phyloP scores from a whole-genome alignment of 2,797 vertebrate species.

The Typhlichthys subterraneus region DNA sequence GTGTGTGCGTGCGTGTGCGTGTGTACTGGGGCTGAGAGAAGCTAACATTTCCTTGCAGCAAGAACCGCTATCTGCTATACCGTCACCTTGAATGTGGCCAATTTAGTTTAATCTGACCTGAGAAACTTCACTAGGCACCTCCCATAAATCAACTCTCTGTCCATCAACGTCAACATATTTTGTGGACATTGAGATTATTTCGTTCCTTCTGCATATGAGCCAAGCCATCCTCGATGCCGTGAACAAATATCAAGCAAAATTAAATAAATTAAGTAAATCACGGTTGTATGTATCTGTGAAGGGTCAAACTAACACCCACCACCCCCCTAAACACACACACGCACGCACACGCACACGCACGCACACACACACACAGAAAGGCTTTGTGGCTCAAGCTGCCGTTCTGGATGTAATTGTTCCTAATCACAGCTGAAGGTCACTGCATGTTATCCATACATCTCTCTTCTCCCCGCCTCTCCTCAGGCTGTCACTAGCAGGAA shows the following conservation, averaged over 20 bases:
- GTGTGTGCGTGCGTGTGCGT: background rate
- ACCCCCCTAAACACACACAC: too few species aligned
- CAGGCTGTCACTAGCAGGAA: background rate
- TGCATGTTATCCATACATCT: slow-evolving; percentile 54
- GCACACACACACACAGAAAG: slow-evolving; percentile 21
- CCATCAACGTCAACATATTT: background rate
- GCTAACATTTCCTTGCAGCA: background rate
- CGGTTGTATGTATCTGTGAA: too few species aligned
- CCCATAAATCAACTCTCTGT: slow-evolving; percentile 72
- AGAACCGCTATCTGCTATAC: background rate
- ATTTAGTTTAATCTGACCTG: slow-evolving; percentile 58
- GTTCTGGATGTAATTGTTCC: slow-evolving; percentile 68
- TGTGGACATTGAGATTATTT: too few species aligned
- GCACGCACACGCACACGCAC: background rate
- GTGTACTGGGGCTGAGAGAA: background rate
- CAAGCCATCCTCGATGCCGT: too few species aligned
- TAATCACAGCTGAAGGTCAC: slow-evolving; percentile 74
- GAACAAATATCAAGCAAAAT: too few species aligned
- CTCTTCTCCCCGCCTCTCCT: slow-evolving; percentile 39
- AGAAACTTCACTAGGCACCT: slow-evolving; percentile 69
- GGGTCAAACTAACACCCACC: too few species aligned
- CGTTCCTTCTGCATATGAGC: too few species aligned
- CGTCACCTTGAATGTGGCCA: too few species aligned
- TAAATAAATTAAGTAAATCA: too few species aligned
- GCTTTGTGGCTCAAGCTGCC: slow-evolving; percentile 55